Evolutionary conservation across 2,113 vertebrate genomes (phyloP).

Genomic region (Lycocorax pyrrhopterus): DNA sequence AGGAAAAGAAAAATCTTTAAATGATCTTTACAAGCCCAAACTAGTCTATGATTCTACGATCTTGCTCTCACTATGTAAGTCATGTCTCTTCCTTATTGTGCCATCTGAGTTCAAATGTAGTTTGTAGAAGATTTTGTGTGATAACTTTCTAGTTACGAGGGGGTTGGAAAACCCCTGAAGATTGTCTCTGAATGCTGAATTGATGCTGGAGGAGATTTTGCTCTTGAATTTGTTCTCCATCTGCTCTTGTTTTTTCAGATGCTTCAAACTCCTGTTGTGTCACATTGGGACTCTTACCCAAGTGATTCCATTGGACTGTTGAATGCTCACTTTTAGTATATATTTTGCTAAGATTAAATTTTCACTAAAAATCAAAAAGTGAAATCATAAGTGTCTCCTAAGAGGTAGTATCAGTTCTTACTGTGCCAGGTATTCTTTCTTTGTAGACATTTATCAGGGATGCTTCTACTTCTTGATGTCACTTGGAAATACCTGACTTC

Average conservation of each 20-base stretch:
- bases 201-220: background rate
- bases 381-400: background rate
- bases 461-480: background rate
- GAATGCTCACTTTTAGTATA: background rate
- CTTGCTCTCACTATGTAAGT: background rate
- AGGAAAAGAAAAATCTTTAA: background rate
- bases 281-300: background rate
- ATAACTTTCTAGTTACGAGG: background rate
- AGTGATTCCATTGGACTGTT: background rate
- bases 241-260: background rate
- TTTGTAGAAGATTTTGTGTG: background rate
- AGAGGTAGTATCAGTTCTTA: background rate
- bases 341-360: background rate
- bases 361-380: background rate
- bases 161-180: background rate
- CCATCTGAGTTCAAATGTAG: background rate
- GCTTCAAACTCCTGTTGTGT: background rate
- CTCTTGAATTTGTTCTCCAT: background rate
- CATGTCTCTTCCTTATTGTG: background rate
- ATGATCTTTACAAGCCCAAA: background rate
- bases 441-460: background rate
- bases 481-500: background rate
- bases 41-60: background rate
- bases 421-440: background rate
- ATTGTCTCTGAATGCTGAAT: background rate